A percentile compares a stretch with the other conserved stretches of the same genome.
phyloP scores from a whole-genome alignment of 2,113 vertebrate species.

The Microtus ochrogaster region DNA sequence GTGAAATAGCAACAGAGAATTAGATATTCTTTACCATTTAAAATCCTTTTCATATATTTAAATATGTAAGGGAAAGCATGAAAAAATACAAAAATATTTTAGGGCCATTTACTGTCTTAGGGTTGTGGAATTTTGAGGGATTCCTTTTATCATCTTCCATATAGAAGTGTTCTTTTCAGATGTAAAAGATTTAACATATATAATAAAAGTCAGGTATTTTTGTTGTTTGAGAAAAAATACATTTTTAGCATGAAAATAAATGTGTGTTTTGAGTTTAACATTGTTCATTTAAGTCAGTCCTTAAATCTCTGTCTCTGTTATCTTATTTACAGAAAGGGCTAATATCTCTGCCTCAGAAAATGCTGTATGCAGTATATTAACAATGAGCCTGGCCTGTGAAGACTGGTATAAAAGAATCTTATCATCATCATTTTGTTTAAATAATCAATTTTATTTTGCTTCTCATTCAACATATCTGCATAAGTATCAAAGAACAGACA shows the following conservation, averaged over 20 bases:
- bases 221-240: neutral
- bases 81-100: neutral
- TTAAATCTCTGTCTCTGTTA: neutral
- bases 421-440: neutral
- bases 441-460: neutral
- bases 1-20: neutral
- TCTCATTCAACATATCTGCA: neutral
- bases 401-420: neutral
- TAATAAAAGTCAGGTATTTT: neutral
- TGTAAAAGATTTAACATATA: neutral
- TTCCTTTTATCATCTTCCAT: neutral
- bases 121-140: neutral
- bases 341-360: neutral
- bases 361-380: neutral
- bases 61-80: neutral
- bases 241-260: slow-evolving; percentile 33
- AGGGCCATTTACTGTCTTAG: neutral
- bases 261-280: neutral
- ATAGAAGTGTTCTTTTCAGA: neutral
- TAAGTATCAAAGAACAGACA: neutral
- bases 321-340: neutral
- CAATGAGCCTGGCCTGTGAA: neutral
- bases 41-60: neutral
- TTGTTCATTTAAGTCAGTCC: neutral
- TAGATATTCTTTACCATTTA: neutral